Percentiles rank a stretch among this genome's conserved stretches.
These are phyloP conservation scores for Erpobdella octoculata DNA, from an alignment of 2,888 invertebrate genomes.

Conservation along the genomic window DNA sequence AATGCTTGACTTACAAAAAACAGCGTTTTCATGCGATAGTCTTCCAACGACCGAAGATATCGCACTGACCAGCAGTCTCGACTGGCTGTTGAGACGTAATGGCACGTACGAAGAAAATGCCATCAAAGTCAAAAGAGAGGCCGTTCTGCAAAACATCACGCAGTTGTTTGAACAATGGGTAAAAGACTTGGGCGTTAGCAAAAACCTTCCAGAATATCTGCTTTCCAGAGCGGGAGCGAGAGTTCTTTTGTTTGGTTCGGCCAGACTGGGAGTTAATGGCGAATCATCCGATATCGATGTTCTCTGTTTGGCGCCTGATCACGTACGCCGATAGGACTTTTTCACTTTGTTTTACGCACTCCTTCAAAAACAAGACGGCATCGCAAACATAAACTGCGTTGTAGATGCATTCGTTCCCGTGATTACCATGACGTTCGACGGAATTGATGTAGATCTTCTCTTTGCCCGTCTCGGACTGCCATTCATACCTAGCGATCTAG, in stretches of 20 bases:
- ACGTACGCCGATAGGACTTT: slow-evolving; percentile 85
- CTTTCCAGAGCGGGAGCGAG: too few relatives aligned
- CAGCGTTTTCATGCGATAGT: too few relatives aligned
- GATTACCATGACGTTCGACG: slow-evolving; percentile 96
- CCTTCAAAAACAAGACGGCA: slow-evolving; percentile 75
- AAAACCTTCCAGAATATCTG: too few relatives aligned
- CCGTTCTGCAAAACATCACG: too few relatives aligned
- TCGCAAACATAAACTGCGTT: slow-evolving; percentile 77
- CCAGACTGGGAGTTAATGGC: slow-evolving; percentile 80
- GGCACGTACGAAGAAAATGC: too few relatives aligned
- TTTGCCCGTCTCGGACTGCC: slow-evolving; percentile 91
- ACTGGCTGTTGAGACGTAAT: too few relatives aligned
- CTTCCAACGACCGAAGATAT: too few relatives aligned
- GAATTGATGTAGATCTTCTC: slow-evolving; percentile 90
- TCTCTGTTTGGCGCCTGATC: slow-evolving; percentile 89
- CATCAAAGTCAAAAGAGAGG: too few relatives aligned
- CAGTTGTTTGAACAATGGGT: too few relatives aligned
- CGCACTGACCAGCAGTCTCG: too few relatives aligned
- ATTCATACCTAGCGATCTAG: slow-evolving; percentile 83
- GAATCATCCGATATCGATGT: slow-evolving; percentile 97
- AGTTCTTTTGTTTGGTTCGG: slow-evolving; percentile 99
- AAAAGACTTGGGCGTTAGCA: too few relatives aligned
- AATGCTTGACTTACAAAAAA: too few relatives aligned
- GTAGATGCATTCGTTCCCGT: slow-evolving; percentile 98
- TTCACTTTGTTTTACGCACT: slow-evolving; percentile 86